Evolutionary conservation across 2,797 vertebrate genomes (phyloP), one percentile per base, ranked within the genome.

Genomic region (Fundulus diaphanus): DNA sequence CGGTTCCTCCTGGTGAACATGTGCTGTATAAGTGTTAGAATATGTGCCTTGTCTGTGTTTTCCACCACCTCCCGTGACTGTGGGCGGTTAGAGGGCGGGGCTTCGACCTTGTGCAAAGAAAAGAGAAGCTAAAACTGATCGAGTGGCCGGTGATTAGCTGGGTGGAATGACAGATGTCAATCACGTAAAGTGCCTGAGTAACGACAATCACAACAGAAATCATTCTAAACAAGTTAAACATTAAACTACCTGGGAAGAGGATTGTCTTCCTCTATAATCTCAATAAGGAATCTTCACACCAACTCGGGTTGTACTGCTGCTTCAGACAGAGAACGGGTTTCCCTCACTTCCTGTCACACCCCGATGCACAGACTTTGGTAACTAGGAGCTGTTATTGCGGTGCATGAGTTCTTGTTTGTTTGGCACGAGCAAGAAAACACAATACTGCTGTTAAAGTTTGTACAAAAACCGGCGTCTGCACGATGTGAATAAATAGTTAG

Each of bases 121-220:
- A 91, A 31, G 7, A 9, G 9, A 90, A 75, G 46, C 2, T 3
- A 24, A 37, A 66, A 78, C 83, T 71, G 84, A 89, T 87, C 81
- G 86, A 86, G 89, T 81, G 85, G 83, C 91, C 87, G 90, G 89
- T 91, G 81, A 65, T 80, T 69, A 37, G 82, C 42, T 56, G 72
- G 54, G 61, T 79, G 87, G 80, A 80, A 82, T 68, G 86, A 91
- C 83, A 82, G 80, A 86, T 24, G 83, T 87, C 84, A 89, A 92
- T 93, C 82, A 87, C 75, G 68, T 95, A 95, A 96, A 96, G 94
- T 95, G 95, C 94, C 88, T 82, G 89, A 90, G 93, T 92, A 92
- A 93, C 82, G 86, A 95, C 91, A 92, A 94, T 94, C 92, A 91
- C 9, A 76, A 83, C 75, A 87, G 46, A 51, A 85, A 86, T 87